A percentile compares a stretch with the other conserved stretches of the same genome.
Evolutionary conservation across 2,113 vertebrate species (phyloP).

Genomic region (Actinemys pallida): DNA sequence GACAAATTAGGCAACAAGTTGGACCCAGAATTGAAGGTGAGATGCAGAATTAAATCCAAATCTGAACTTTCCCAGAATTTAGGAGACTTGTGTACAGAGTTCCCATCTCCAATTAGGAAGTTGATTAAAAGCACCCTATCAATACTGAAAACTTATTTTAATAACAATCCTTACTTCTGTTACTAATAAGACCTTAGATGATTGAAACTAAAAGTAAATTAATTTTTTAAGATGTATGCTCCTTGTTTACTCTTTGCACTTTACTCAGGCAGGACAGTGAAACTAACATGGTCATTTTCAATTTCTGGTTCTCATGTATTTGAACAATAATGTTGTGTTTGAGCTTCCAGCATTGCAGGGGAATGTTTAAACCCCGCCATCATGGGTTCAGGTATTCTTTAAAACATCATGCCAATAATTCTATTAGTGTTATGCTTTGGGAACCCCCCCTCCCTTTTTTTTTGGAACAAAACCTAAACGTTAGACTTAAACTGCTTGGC

Average conservation of each 20-base stretch:
- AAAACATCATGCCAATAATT: not conserved
- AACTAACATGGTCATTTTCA: not conserved
- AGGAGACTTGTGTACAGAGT: too few relatives aligned
- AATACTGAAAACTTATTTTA: not conserved
- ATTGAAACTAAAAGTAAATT: not conserved
- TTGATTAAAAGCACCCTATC: too few relatives aligned
- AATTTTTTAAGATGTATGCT: not conserved
- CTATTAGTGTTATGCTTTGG: not conserved
- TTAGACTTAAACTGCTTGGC: not conserved
- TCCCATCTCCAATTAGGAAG: too few relatives aligned
- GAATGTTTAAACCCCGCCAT: not conserved
- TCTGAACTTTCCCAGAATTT: too few relatives aligned
- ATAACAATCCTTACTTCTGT: not conserved
- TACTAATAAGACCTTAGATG: not conserved
- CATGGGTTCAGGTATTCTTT: not conserved
- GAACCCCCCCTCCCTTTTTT: too few relatives aligned
- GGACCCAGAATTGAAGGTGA: too few relatives aligned
- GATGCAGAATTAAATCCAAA: too few relatives aligned
- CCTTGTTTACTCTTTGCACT: not conserved
- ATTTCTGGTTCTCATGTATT: not conserved
- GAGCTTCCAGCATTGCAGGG: not conserved
- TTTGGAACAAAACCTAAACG: not conserved
- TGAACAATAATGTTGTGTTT: not conserved
- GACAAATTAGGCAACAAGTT: too few relatives aligned
- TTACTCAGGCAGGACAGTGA: not conserved